Evolutionary conservation across 2,888 invertebrate species (phyloP).

Genomic region (Punctoribates punctum): DNA sequence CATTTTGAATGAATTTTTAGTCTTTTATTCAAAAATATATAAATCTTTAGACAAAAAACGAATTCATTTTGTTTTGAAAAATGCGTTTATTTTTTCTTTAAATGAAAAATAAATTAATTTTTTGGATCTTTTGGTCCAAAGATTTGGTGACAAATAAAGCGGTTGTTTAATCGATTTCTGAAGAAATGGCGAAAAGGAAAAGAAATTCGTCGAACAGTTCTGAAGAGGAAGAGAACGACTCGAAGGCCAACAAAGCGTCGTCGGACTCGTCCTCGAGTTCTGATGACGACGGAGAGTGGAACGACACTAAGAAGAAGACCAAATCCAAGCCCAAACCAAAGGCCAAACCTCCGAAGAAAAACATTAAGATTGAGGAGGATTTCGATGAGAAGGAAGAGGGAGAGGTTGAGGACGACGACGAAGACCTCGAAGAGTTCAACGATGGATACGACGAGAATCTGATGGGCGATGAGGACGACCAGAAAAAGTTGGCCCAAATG

Average conservation of each 20-base stretch:
- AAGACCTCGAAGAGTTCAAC: constrained; percentile 69
- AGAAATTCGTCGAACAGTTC: constrained; percentile 23
- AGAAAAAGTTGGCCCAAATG: constrained; percentile 79
- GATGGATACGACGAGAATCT: constrained; percentile 96
- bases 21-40: no score
- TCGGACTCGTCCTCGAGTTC: constrained; percentile 20
- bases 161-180: not conserved
- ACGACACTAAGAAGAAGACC: constrained; percentile 32
- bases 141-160: not conserved
- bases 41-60: no score
- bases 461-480: constrained; percentile 95
- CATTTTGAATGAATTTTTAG: not conserved
- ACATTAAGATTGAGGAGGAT: constrained; percentile 40
- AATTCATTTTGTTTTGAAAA: not conserved
- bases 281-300: constrained; percentile 42
- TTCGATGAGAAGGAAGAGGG: constrained; percentile 42
- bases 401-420: constrained; percentile 45
- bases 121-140: not conserved
- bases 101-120: no score
- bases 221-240: not conserved
- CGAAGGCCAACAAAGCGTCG: not conserved
- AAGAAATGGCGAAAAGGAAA: constrained; percentile 3
- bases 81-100: not conserved
- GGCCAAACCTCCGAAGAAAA: constrained; percentile 16
- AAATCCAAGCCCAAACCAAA: constrained; percentile 4